Evolutionary conservation across 2,888 invertebrate genomes (phyloP), one percentile per base, ranked within the genome.

Genomic region (Lithophane ornitopus): DNA sequence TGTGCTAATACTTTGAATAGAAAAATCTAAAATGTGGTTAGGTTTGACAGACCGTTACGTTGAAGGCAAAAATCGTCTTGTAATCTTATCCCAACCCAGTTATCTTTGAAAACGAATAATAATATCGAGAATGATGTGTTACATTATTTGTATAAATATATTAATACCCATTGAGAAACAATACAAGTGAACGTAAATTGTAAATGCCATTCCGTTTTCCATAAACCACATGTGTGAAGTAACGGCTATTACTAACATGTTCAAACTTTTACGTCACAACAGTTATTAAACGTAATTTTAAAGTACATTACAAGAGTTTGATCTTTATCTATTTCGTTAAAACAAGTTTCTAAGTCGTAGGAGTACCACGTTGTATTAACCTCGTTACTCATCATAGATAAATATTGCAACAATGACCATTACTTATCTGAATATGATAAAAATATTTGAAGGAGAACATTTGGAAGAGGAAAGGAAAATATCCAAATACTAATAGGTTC

Each of bases 241-340:
- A 61, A 76, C 62, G 61, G 39, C 72, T 61, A 71, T 78, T 70
- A 63, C 62, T 19, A 74, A 74, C 65, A 49, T 83, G 68, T 63
- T 80, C 49, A 74, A 71, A 69, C 65, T 52, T 84, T 77, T 82
- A 79, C 82, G 56, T 85, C 82, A 85, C 67, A 87, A 71, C 66
- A 70, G 70, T 76, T 85, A 85, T 69, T 77, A 85, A 85, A 84
- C 70, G 76, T 81, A 86, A 84, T 69, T 54, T 86, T 75, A 77
- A 69, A 28, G 71, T 59, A 71, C 73, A 65, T 68, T 79, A 79
- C 71, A 63, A 70, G 44, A 78, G 39, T 70, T 70, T 58, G 74
- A 86, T 84, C 54, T 74, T 79, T 86, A 85, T 83, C 79, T 76
- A 46, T 71, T 73, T n/a, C 73, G 61, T 69, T 63, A 56, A 82